Conservation (phyloP, 1,140 invertebrate genomes). For the Phenacoccus solenopsis region DNA sequence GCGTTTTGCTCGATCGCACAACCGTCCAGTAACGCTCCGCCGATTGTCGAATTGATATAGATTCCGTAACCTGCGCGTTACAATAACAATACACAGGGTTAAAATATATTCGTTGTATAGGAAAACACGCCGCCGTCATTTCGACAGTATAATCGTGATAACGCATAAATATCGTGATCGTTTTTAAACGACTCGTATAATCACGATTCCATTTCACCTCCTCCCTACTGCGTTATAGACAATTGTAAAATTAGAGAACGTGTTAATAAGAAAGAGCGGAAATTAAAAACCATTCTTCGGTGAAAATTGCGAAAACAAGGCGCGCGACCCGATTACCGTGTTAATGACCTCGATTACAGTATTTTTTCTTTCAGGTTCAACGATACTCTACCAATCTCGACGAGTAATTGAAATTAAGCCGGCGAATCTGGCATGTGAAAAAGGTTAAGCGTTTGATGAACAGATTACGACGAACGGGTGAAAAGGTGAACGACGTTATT, state of each 20-base stretch:
- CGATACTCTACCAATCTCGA: too few species aligned
- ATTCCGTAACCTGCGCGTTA: conserved; percentile 59
- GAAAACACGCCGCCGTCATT: background rate
- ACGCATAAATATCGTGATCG: too few species aligned
- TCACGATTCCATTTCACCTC: too few species aligned
- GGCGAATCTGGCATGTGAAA: too few species aligned
- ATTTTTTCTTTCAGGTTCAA: too few species aligned
- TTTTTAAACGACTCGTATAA: too few species aligned
- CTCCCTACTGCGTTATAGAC: too few species aligned
- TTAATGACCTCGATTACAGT: background rate
- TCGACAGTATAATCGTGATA: background rate
- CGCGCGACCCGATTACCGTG: background rate
- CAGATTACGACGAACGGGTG: too few species aligned
- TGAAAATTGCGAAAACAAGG: background rate
- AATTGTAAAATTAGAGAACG: background rate
- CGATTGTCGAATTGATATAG: conserved; percentile 75
- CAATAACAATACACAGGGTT: background rate
- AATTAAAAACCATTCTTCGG: background rate
- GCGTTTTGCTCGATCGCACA: conserved; percentile 64
- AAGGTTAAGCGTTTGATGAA: too few species aligned
- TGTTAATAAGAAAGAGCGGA: background rate
- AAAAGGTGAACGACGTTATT: too few species aligned
- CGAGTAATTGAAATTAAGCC: too few species aligned
- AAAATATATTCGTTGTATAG: too few species aligned
- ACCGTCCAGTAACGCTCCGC: conserved; percentile 54